Base-by-base conservation (phyloP, 2,113 vertebrate species). In the Murina feae region DNA sequence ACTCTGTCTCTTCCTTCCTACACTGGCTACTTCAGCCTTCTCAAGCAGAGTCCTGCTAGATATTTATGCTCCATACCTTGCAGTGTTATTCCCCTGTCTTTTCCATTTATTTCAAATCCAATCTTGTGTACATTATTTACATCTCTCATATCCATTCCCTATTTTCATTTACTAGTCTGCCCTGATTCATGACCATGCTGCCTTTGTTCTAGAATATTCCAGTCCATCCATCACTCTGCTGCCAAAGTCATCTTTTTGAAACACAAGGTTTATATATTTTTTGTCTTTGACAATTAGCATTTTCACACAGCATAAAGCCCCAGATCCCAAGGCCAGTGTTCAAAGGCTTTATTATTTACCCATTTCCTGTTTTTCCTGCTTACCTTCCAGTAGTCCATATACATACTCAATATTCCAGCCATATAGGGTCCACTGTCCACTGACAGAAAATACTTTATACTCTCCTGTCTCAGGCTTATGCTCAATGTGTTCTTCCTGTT, bases 161-260 rank as follows among this genome's bases (percentile, higher is more conserved):
- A 18, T 65, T 91, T 95, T 85, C 53, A 72, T 63, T 83, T 35
- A 35, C 72, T 21, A 81, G 18, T 71, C 78, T 76, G 20, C 21
- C 47, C 37, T 71, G 21, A 92, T 37, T 90, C 20, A 21, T 90
- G 83, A 93, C 21, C 49, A 69, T 39, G 74, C 91, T 84, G n/a
- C 49, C 39, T 78, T 72, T 94, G 76, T 39, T 81, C n/a, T 58
- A 44, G 21, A 90, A 30, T 87, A 80, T 87, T 79, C 71, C 89
- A 83, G 76, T 86, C 60, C 28, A 92, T 49, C 32, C 30, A 71
- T 81, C 92, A 58, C 51, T 75, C 60, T 91, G 44, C 66, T 89
- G 44, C 78, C 47, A 69, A 75, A 81, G 21, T 78, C 82, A 71
- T 82, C 75, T 92, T 88, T 69, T 80, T 89, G 76, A 94, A 89